Evolutionary conservation across 2,797 vertebrate genomes (phyloP), one percentile per base, ranked within the genome.

Genomic region (Lutjanus argentimaculatus): DNA sequence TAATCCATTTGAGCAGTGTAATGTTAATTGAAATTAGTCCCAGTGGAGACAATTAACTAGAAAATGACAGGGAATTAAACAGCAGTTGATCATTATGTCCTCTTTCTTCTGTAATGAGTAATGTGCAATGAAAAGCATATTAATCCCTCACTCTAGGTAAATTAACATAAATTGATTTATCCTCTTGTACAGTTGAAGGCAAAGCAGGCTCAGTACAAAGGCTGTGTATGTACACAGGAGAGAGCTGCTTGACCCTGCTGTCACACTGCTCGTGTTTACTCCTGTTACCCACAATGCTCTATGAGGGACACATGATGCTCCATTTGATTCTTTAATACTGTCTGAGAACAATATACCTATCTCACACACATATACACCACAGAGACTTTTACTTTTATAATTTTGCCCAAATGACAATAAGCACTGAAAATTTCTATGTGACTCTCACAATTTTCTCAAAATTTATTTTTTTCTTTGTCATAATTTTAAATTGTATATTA

Each of bases 1-100:
- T 80, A 70, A 86, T 86, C 65, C 66, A 70, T 77, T 67, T 13
- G 21, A 79, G 72, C 52, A 42, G 52, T 51, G 46, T 61, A 61
- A 77, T 55, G 76, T 59, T 84, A 74, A 85, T 84, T 77, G n/a
- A 56, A 88, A 87, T 90, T 77, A 83, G 84, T 69, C 59, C 48
- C 87, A 83, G 61, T 77, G 62, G 69, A 87, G 79, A 86, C 66
- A 85, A 83, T 88, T 84, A 90, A 85, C 67, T 2, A 17, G 46
- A 22, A 71, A 82, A 73, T 76, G 79, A 82, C 40, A 65, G 56
- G 43, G 72, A 89, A 90, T 88, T 78, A 88, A 86, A 83, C 64
- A 73, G 79, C 42, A 42, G 66, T 71, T 72, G 71, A 84, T 85
- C 65, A 88, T 88, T 61, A 84, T 19, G 63, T 78, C 42, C 52